These are phyloP conservation scores for Drosophila kurseongensis DNA, from an alignment of 1,140 invertebrate species.

Conservation along the genomic window DNA sequence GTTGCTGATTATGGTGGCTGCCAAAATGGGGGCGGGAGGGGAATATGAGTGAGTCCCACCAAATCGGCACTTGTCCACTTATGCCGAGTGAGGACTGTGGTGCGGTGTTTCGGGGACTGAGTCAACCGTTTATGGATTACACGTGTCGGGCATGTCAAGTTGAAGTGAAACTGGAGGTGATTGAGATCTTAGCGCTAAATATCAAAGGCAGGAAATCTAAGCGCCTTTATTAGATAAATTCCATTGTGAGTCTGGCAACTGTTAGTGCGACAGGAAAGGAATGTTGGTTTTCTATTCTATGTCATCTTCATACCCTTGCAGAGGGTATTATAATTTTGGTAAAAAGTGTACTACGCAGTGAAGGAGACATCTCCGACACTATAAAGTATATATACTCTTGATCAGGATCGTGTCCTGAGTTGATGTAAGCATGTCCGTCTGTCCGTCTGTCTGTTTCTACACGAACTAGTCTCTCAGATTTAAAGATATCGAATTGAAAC, in stretches of 20 bases:
- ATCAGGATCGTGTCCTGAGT: too few species aligned
- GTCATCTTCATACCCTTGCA: too few species aligned
- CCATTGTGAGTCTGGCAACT: conserved; percentile 26
- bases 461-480: too few species aligned
- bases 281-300: background rate
- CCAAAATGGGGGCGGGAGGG: background rate
- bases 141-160: conserved; percentile 68
- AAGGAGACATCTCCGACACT: too few species aligned
- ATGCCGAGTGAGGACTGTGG: background rate
- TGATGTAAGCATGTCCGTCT: too few species aligned
- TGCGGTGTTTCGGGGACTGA: conserved; percentile 30
- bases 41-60: too few species aligned
- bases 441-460: too few species aligned
- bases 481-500: too few species aligned
- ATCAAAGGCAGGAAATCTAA: conserved; percentile 46
- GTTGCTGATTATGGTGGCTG: background rate
- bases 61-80: conserved; percentile 3
- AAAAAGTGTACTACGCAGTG: too few species aligned
- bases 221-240: conserved; percentile 40
- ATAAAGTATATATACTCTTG: too few species aligned
- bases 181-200: conserved; percentile 36
- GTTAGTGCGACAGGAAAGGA: conserved; percentile 5
- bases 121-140: conserved; percentile 71
- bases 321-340: too few species aligned
- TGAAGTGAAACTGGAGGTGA: background rate